phyloP scores from a whole-genome alignment of 2,113 vertebrate genomes.

The Megaleporinus macrocephalus region DNA sequence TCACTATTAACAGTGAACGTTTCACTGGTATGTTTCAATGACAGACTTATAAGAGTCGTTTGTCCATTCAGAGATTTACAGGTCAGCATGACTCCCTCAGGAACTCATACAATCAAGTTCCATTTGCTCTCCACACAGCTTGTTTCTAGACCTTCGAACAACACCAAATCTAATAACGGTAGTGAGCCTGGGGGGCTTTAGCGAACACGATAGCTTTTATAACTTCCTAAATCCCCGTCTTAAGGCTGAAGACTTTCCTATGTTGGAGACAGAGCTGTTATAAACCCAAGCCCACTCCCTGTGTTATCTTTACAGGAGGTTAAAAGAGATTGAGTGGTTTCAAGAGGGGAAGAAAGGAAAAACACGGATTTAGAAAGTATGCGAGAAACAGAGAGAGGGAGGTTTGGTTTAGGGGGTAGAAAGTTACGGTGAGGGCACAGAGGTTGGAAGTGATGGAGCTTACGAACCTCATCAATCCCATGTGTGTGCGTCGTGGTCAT shows the following conservation, averaged over 20 bases:
- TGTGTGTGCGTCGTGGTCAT: constrained; percentile 29
- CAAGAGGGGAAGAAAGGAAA: constrained; percentile 14
- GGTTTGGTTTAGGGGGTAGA: neutral
- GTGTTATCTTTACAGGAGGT: constrained; percentile 28
- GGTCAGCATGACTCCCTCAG: neutral
- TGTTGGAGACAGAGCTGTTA: constrained; percentile 31
- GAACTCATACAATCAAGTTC: neutral
- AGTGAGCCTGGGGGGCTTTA: constrained; percentile 22
- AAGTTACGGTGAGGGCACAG: constrained; percentile 37
- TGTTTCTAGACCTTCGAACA: constrained; percentile 11
- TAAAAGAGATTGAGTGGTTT: constrained; percentile 30
- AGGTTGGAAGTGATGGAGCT: constrained; percentile 42
- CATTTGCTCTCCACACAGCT: neutral
- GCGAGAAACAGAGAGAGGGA: constrained; percentile 14
- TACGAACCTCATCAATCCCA: constrained; percentile 50
- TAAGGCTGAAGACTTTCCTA: neutral
- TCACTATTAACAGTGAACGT: too few species aligned
- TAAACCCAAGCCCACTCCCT: neutral
- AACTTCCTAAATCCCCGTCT: constrained; percentile 38
- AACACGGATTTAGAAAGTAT: constrained; percentile 15
- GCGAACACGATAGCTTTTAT: constrained; percentile 24
- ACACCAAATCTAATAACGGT: constrained; percentile 38
- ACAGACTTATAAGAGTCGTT: neutral
- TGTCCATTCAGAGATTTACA: constrained; percentile 5
- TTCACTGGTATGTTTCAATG: too few species aligned